Conservation (phyloP, 2,888 invertebrate species). For the Machimus atricapillus region DNA sequence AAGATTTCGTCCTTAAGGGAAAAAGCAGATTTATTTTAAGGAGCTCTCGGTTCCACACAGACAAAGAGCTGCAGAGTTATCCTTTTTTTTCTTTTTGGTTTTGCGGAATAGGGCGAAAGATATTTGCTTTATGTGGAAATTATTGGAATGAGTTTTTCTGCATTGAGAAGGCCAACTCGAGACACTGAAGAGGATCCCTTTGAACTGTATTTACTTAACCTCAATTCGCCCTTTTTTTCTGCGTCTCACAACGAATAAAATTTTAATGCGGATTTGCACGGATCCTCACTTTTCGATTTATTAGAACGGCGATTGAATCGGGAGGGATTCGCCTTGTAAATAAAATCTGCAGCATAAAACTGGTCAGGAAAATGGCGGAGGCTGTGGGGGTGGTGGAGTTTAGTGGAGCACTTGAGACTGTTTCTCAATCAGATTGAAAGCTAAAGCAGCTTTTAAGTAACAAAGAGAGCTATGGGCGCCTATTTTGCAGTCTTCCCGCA, state of each 20-base stretch:
- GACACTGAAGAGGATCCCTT: not conserved
- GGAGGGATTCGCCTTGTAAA: not conserved
- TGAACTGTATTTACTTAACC: slow-evolving; percentile 11
- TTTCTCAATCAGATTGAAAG: slow-evolving; percentile 9
- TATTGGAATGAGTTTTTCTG: not conserved
- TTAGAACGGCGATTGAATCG: slow-evolving; percentile 7
- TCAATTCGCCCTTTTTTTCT: not conserved
- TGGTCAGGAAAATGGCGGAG: not conserved
- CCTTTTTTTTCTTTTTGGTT: not conserved
- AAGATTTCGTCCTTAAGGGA: not conserved
- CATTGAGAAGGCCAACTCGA: not conserved
- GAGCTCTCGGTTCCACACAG: not conserved
- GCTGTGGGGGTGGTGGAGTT: not conserved
- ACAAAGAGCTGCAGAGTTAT: not conserved
- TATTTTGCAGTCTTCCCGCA: not conserved
- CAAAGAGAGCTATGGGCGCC: not conserved
- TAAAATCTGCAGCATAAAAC: slow-evolving; percentile 2
- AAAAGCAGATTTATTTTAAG: slow-evolving; percentile 1
- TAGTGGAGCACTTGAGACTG: not conserved
- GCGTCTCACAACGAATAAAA: not conserved
- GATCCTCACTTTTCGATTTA: slow-evolving; percentile 9
- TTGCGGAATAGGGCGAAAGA: not conserved
- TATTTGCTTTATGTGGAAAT: slow-evolving; percentile 16
- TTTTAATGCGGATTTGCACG: slow-evolving; percentile 11
- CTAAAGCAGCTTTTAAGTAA: not conserved